These are phyloP conservation scores for Halictus rubicundus DNA, from an alignment of 1,140 invertebrate species.

Conservation along the genomic window DNA sequence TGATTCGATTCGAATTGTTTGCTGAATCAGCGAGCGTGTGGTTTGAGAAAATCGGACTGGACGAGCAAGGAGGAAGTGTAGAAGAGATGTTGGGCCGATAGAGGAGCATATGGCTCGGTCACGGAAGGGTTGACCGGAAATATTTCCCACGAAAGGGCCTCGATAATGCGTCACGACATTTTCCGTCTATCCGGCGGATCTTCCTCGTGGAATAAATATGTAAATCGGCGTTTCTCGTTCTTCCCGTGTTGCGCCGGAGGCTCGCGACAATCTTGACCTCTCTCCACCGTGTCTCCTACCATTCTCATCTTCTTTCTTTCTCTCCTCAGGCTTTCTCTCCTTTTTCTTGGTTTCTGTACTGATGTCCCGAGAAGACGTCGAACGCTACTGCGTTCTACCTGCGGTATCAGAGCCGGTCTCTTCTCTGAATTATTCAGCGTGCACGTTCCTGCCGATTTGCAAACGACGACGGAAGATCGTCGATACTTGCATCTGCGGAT, in stretches of 20 bases:
- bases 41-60: background rate
- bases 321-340: slow-evolving; percentile 8
- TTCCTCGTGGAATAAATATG: slow-evolving; percentile 71
- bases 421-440: slow-evolving; percentile 64
- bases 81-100: background rate
- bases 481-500: slow-evolving; percentile 38
- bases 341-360: slow-evolving; percentile 23
- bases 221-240: slow-evolving; percentile 61
- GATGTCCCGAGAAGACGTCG: slow-evolving; percentile 59
- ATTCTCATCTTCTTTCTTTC: background rate
- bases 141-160: slow-evolving; percentile 39
- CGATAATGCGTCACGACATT: slow-evolving; percentile 66
- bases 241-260: slow-evolving; percentile 35
- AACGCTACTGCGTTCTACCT: slow-evolving; percentile 50
- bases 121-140: slow-evolving; percentile 22
- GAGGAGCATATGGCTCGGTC: slow-evolving; percentile 20
- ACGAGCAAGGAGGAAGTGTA: background rate
- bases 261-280: slow-evolving; percentile 63
- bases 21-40: background rate
- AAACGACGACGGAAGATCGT: slow-evolving; percentile 42
- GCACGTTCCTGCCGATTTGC: slow-evolving; percentile 55
- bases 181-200: slow-evolving; percentile 66
- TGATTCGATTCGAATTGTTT: background rate
- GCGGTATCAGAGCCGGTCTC: slow-evolving; percentile 43
- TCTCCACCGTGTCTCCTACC: slow-evolving; percentile 41